These are phyloP conservation scores for Lasaia peninsularis DNA, from an alignment of 1,140 invertebrate genomes.

Conservation along the genomic window DNA sequence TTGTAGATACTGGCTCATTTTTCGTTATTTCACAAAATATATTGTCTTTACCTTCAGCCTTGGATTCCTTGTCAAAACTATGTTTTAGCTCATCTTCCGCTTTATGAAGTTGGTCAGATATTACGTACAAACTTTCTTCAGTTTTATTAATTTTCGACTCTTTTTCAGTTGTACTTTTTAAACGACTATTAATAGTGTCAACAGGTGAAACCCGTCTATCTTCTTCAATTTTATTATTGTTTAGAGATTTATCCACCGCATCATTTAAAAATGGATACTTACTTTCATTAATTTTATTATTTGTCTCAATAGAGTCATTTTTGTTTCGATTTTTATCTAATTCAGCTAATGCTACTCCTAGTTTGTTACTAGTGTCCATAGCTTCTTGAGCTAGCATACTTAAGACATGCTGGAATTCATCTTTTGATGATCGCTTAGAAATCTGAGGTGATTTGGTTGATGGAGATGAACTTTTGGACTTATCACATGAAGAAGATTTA, in stretches of 20 bases:
- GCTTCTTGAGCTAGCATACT: constrained; percentile 79
- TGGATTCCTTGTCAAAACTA: constrained; percentile 63
- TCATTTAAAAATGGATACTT: constrained; percentile 56
- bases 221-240: constrained; percentile 29
- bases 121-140: constrained; percentile 71
- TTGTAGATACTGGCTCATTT: neutral
- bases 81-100: constrained; percentile 71
- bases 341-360: constrained; percentile 72
- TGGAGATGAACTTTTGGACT: constrained; percentile 72
- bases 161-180: constrained; percentile 16
- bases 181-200: neutral
- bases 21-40: neutral
- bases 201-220: constrained; percentile 5
- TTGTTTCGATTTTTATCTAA: constrained; percentile 70
- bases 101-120: constrained; percentile 71
- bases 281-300: constrained; percentile 56
- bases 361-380: constrained; percentile 75
- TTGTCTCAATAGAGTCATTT: constrained; percentile 50
- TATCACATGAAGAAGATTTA: constrained; percentile 71
- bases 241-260: constrained; percentile 42
- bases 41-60: constrained; percentile 29
- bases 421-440: constrained; percentile 68
- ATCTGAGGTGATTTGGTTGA: constrained; percentile 66
- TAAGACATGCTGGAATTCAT: constrained; percentile 77
- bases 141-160: constrained; percentile 59